phyloP scores from a whole-genome alignment of 2,113 vertebrate species.

The Mohoua ochrocephala region DNA sequence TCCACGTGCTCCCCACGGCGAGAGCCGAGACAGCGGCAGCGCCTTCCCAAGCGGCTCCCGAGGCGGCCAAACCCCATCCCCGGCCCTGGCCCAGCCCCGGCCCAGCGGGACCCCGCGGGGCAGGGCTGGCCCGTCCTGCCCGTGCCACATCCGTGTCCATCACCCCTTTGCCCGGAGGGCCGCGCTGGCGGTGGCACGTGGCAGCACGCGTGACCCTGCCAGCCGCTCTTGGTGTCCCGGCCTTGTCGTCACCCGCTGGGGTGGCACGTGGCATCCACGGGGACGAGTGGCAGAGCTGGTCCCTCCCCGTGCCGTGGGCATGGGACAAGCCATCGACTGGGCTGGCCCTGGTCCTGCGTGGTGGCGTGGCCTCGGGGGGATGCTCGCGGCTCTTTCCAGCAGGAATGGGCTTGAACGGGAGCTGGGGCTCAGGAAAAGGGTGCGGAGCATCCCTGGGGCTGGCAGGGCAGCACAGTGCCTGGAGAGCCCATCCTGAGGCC shows the following conservation, averaged over 20 bases:
- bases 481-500: neutral
- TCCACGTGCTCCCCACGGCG: accelerated
- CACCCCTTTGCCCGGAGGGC: neutral
- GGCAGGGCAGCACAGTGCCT: accelerated
- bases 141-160: accelerated
- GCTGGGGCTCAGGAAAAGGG: neutral
- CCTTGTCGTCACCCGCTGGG: neutral
- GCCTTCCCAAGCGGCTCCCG: neutral
- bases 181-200: neutral
- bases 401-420: neutral
- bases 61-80: accelerated
- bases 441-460: neutral
- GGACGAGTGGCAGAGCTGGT: neutral
- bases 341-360: accelerated
- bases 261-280: neutral
- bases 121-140: neutral
- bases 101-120: accelerated
- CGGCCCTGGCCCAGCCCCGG: neutral
- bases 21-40: neutral
- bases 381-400: accelerated
- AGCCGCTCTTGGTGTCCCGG: accelerated
- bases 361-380: neutral
- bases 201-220: neutral
- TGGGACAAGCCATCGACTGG: neutral
- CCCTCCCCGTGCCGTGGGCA: neutral